Percentiles rank a stretch among this genome's conserved stretches.
phyloP scores from a whole-genome alignment of 2,888 invertebrate genomes.

The Fabriciana adippe region DNA sequence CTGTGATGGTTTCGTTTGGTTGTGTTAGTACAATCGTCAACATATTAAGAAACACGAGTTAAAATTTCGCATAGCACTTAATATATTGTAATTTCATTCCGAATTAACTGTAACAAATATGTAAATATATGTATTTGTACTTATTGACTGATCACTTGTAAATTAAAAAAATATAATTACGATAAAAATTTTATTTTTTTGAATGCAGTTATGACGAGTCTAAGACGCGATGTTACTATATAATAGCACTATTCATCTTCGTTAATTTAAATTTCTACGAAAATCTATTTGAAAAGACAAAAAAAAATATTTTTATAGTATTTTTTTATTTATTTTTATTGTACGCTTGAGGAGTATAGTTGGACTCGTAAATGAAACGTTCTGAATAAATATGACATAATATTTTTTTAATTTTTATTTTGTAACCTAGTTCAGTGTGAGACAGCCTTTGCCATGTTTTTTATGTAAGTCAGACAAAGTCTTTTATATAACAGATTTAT shows the following conservation, averaged over 20 bases:
- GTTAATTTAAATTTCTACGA: constrained; percentile 27
- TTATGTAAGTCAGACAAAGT: constrained; percentile 47
- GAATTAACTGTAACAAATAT: constrained; percentile 60
- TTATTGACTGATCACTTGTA: constrained; percentile 59
- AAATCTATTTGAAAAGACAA: constrained; percentile 56
- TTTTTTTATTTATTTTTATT: constrained; percentile 64
- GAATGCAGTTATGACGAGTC: constrained; percentile 19
- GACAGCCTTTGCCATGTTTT: constrained; percentile 43
- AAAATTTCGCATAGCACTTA: constrained; percentile 15
- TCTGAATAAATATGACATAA: constrained; percentile 70
- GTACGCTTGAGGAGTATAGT: constrained; percentile 53
- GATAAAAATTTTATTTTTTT: constrained; percentile 15
- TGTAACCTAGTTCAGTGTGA: constrained; percentile 26
- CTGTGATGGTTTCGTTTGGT: neutral
- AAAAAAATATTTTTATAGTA: constrained; percentile 74
- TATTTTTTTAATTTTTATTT: constrained; percentile 50
- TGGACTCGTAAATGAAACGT: constrained; percentile 51
- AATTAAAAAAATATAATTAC: constrained; percentile 16
- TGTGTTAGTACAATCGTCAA: constrained; percentile 8
- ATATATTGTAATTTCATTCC: constrained; percentile 57
- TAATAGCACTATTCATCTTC: constrained; percentile 21
- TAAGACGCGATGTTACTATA: constrained; percentile 16
- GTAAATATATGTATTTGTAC: constrained; percentile 71
- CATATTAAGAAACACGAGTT: neutral
- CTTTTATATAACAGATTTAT: constrained; percentile 54